Conservation (phyloP, 2,113 vertebrate species). For the Eidolon helvum region DNA sequence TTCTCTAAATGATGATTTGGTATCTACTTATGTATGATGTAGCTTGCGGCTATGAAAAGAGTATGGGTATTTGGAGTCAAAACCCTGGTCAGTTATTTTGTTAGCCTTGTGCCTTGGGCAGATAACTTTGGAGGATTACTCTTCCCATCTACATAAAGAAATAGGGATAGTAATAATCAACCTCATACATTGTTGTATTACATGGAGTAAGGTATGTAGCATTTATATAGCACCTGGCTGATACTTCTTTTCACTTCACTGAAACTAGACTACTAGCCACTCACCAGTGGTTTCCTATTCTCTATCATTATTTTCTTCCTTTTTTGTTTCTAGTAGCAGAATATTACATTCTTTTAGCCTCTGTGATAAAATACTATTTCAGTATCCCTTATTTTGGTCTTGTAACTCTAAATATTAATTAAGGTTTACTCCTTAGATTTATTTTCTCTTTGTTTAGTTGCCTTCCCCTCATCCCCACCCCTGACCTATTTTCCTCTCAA, state of each 20-base stretch:
- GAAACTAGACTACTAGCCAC: neutral
- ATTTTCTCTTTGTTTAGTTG: neutral
- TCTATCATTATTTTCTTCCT: neutral
- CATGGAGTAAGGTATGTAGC: neutral
- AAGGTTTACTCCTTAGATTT: neutral
- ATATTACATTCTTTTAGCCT: neutral
- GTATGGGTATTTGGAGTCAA: neutral
- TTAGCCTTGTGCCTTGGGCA: neutral
- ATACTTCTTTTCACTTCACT: neutral
- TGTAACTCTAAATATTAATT: constrained; percentile 18
- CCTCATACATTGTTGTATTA: neutral
- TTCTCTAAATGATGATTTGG: neutral
- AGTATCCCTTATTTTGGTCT: neutral
- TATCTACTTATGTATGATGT: neutral
- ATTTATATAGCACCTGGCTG: neutral
- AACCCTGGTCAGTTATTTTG: neutral
- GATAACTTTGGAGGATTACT: neutral
- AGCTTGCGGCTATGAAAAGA: neutral
- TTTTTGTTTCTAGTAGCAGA: neutral
- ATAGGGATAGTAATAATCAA: neutral
- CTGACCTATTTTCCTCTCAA: neutral
- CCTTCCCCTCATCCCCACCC: neutral
- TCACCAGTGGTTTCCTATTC: neutral
- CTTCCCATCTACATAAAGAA: neutral
- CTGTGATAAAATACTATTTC: neutral